Evolutionary conservation across 2,797 vertebrate species (phyloP).

Genomic region (Parauchenoglanis ngamensis): DNA sequence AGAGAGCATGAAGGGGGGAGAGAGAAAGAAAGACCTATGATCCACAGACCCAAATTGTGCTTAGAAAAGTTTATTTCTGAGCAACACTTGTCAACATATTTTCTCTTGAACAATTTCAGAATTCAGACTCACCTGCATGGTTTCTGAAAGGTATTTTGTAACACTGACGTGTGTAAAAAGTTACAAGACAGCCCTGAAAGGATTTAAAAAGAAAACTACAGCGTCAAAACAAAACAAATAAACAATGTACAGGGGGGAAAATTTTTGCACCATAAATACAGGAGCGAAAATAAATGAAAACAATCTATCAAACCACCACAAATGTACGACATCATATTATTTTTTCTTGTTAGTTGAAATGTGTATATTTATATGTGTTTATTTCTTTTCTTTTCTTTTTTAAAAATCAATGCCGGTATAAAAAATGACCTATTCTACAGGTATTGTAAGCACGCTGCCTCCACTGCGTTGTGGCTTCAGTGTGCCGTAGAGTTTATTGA

Average conservation of each 20-base stretch:
- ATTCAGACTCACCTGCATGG: constrained; percentile 52
- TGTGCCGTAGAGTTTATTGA: constrained; percentile 28
- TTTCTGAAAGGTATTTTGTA: constrained; percentile 56
- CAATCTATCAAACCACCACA: constrained; percentile 50
- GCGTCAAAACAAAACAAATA: constrained; percentile 32
- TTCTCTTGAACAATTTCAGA: constrained; percentile 28
- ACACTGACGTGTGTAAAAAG: constrained; percentile 50
- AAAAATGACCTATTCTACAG: constrained; percentile 35
- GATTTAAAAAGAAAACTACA: constrained; percentile 30
- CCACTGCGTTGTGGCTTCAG: constrained; percentile 8
- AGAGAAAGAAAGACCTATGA: neutral
- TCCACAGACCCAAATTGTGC: constrained; percentile 21
- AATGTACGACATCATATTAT: constrained; percentile 49
- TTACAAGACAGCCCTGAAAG: constrained; percentile 41
- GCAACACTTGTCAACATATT: constrained; percentile 53
- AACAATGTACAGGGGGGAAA: constrained; percentile 47
- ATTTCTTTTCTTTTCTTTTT: constrained; percentile 22
- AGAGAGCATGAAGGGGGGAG: neutral
- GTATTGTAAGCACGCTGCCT: constrained; percentile 22
- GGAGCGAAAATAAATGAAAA: constrained; percentile 52
- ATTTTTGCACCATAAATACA: constrained; percentile 59
- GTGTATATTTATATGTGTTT: constrained; percentile 1
- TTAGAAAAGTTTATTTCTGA: constrained; percentile 66
- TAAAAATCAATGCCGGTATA: constrained; percentile 53
- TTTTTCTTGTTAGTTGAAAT: constrained; percentile 16